These are phyloP conservation scores for Bryconaethiops microstoma DNA, from an alignment of 2,797 vertebrate species.

Conservation along the genomic window DNA sequence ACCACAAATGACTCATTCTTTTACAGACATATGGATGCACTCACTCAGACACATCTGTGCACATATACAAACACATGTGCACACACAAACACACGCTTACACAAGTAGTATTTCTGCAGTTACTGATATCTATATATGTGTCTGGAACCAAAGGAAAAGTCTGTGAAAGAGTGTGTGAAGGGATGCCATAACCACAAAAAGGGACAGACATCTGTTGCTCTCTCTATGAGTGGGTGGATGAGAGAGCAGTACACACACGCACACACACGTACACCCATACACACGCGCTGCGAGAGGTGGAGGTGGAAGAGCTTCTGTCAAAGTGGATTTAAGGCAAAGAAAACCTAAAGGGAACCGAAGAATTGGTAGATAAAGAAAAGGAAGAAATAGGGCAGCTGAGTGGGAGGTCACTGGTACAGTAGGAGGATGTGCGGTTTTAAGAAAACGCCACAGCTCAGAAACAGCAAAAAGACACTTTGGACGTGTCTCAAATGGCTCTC, in stretches of 20 bases:
- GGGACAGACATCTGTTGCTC: slow-evolving; percentile 74
- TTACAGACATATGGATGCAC: not conserved
- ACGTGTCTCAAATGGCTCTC: not conserved
- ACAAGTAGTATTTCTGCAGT: not conserved
- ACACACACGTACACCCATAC: slow-evolving; percentile 32
- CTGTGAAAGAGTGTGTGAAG: slow-evolving; percentile 13
- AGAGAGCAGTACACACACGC: slow-evolving; percentile 33
- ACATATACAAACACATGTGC: not conserved
- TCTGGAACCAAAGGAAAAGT: not conserved
- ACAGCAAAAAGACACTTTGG: not conserved
- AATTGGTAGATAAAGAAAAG: not conserved
- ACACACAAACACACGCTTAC: slow-evolving; percentile 15
- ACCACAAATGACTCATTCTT: no score
- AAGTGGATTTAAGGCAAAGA: slow-evolving; percentile 44
- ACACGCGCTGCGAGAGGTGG: slow-evolving; percentile 58
- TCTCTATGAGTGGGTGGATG: slow-evolving; percentile 59
- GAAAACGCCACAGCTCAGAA: not conserved
- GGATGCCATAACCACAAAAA: slow-evolving; percentile 35
- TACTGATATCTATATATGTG: not conserved
- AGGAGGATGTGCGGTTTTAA: not conserved
- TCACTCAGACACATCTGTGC: no score
- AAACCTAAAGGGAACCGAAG: slow-evolving; percentile 28
- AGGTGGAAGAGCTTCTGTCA: slow-evolving; percentile 58
- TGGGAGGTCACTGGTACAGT: slow-evolving; percentile 1
- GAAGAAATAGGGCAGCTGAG: not conserved